Evolutionary conservation across 2,888 invertebrate species (phyloP), one percentile per base, ranked within the genome.

Genomic region (Ophion slaviceki): DNA sequence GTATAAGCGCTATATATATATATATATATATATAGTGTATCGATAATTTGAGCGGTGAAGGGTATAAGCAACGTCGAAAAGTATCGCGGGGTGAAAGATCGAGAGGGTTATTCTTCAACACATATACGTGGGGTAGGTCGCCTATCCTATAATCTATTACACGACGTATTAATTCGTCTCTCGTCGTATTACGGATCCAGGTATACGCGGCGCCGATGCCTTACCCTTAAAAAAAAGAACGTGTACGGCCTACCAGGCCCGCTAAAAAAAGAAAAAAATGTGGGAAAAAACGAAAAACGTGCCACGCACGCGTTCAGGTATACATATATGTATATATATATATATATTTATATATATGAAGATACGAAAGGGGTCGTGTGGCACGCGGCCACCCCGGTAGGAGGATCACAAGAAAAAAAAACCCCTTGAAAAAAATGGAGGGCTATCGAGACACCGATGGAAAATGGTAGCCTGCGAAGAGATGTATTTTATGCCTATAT

Each of bases 271-370:
- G 47, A 78, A 74, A 64, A 64, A 81, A 82, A 78, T 68, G 53
- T 45, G 66, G 57, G 28, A 32, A 66, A 59, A 84, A 24, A 24
- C 1, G 24, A 24, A 24, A 24, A 91, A 89, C 90, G 90, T 89
- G 91, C 88, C 91, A 85, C 89, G 91, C 92, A 92, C 92, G 92
- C 92, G 92, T 89, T 88, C 92, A 92, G 92, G 92, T 92, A 92
- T 64, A 68, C 59, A 64, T 64, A 66, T 66, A 36, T 57, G 10
- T 57, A 8, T 66, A 66, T 24, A 66, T 32, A 53, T 17, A 17
- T 57, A 57, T 7, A 36, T 36, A 36, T 36, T 6, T 36, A 36
- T 36, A 5, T 36, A 57, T 11, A 57, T 17, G 11, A 57, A 57
- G 53, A 4, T 71, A 24, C 81, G 88, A 90, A 91, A 90, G 90